Percentiles rank a stretch among this genome's conserved stretches.
Conservation (phyloP, 1,140 invertebrate genomes). For the Drosophila ficusphila region DNA sequence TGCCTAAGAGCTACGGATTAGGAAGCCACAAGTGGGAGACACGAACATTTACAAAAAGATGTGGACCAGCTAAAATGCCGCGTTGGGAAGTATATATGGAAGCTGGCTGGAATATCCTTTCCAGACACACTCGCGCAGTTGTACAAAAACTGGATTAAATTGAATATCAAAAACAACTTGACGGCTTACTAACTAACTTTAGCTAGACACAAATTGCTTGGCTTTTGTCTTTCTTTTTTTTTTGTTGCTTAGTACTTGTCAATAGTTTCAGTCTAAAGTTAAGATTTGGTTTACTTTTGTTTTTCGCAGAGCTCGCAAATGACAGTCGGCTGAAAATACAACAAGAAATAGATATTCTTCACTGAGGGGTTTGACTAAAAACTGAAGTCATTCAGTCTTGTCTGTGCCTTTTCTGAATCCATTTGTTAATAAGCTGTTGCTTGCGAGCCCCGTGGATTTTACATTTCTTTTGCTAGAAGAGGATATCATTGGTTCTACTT, state of each 20-base stretch:
- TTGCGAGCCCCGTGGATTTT: too few species aligned
- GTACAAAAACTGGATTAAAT: constrained; percentile 38
- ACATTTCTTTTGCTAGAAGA: constrained; percentile 21
- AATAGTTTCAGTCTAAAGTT: constrained; percentile 74
- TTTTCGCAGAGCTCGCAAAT: too few species aligned
- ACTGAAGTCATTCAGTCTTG: too few species aligned
- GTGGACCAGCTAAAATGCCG: constrained; percentile 7
- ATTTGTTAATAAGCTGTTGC: too few species aligned
- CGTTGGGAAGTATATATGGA: constrained; percentile 16
- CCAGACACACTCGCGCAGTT: constrained; percentile 23
- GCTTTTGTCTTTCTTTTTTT: constrained; percentile 20
- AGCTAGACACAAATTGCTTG: constrained; percentile 48
- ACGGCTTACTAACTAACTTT: constrained; percentile 60
- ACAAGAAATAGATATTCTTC: too few species aligned
- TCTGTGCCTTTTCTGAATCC: too few species aligned
- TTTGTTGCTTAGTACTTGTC: constrained; percentile 38
- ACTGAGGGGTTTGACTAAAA: too few species aligned
- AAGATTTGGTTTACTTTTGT: constrained; percentile 61
- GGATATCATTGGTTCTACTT: constrained; percentile 53
- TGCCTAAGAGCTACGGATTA: constrained; percentile 56
- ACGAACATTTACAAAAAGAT: constrained; percentile 14
- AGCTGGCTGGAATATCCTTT: constrained; percentile 17
- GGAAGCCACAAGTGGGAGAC: constrained; percentile 53
- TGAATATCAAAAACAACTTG: constrained; percentile 40
- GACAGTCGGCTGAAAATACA: too few species aligned